A percentile compares a stretch with the other conserved stretches of the same genome.
These are phyloP conservation scores for Danio aesculapii DNA, from an alignment of 2,797 vertebrate genomes.

Conservation along the genomic window DNA sequence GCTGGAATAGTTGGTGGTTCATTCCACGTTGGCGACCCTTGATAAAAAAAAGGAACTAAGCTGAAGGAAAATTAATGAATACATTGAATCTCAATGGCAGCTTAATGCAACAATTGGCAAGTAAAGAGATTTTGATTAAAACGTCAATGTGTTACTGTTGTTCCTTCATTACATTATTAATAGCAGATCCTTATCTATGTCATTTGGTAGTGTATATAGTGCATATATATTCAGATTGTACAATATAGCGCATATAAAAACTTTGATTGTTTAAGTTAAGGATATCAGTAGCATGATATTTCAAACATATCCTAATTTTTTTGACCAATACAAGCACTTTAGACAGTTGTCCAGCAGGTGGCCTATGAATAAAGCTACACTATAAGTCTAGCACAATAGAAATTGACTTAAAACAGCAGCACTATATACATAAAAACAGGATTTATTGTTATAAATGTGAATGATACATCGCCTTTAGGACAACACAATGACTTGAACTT, in stretches of 20 bases:
- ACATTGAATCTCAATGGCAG: neutral
- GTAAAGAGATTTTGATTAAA: neutral
- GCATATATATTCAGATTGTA: neutral
- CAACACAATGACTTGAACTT: slow-evolving; percentile 2
- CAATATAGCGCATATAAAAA: neutral
- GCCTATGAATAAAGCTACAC: neutral
- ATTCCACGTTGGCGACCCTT: too few species aligned
- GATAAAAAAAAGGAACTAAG: too few species aligned
- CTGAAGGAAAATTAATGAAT: too few species aligned
- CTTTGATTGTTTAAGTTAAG: too few species aligned
- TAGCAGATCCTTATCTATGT: neutral
- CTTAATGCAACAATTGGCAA: neutral
- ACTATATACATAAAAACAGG: neutral
- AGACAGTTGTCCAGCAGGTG: slow-evolving; percentile 8
- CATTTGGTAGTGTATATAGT: too few species aligned
- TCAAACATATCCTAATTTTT: neutral
- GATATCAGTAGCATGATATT: neutral
- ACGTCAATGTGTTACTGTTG: neutral
- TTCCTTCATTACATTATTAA: neutral
- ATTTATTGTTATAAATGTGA: neutral
- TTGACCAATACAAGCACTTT: neutral
- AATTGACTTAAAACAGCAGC: neutral
- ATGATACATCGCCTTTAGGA: slow-evolving; percentile 7
- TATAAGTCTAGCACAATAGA: neutral
- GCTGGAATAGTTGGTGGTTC: too few species aligned